phyloP scores from a whole-genome alignment of 1,140 invertebrate species.

The Parasteatoda tepidariorum region DNA sequence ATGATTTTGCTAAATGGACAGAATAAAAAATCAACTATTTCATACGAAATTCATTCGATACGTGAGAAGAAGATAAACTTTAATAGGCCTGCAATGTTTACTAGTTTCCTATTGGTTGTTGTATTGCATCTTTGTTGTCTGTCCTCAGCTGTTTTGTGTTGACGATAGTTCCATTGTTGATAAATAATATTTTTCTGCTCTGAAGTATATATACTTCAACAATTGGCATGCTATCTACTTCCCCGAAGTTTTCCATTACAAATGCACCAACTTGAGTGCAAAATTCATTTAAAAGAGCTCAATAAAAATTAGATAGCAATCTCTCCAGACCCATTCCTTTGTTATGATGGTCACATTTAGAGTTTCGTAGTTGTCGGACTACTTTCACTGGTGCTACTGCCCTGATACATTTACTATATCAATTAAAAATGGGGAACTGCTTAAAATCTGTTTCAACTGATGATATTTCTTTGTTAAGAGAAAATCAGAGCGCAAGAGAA shows the following conservation, averaged over 20 bases:
- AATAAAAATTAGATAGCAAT: background rate
- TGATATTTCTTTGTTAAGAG: constrained; percentile 64
- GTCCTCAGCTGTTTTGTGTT: constrained; percentile 59
- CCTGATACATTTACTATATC: constrained; percentile 12
- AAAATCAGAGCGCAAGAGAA: constrained; percentile 62
- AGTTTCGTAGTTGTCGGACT: constrained; percentile 6
- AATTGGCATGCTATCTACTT: constrained; percentile 32
- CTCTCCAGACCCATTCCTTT: constrained; percentile 22
- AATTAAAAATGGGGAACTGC: constrained; percentile 63
- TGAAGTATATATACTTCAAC: background rate
- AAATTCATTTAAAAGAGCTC: background rate
- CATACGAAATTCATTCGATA: background rate
- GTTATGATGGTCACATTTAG: constrained; percentile 8
- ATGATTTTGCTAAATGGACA: no score
- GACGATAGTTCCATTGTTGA: constrained; percentile 24
- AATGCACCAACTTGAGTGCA: constrained; percentile 22
- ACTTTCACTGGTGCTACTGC: background rate
- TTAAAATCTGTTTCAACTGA: constrained; percentile 63
- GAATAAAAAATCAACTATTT: no score
- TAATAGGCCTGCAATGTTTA: constrained; percentile 55
- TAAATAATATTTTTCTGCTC: constrained; percentile 7
- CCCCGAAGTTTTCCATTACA: background rate
- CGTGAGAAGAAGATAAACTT: constrained; percentile 26
- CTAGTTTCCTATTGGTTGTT: constrained; percentile 41
- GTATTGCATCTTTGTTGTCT: constrained; percentile 60